Base-by-base conservation (phyloP, 2,113 vertebrate genomes). In the Turnix velox region DNA sequence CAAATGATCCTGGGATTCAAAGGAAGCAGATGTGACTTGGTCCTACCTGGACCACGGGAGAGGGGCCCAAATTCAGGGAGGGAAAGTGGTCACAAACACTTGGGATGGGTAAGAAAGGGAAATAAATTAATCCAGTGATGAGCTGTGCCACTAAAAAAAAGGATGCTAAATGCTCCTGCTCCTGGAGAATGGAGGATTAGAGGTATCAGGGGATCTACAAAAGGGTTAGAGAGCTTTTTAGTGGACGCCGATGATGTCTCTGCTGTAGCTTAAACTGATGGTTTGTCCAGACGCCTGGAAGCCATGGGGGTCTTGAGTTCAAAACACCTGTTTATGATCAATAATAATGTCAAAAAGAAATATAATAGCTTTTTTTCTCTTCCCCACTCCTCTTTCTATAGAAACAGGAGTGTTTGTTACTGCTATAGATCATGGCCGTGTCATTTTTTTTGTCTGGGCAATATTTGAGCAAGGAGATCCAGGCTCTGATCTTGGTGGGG, bases 21-120 rank as follows among this genome's bases (percentile, higher is more conserved):
- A 3, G 95, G 97, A 98, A 98, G 86, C 94, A 97, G 98, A 95
- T 97, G 48, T 91, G 58, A 59, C 81, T 97, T 98, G 96, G 95
- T 97, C 97, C 96, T 96, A 99, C 98, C 98, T 98, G 98, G 78
- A 96, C 97, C 59, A 52, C 1, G 61, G 80, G 87, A 75, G 55
- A 69, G 84, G 59, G 30, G 68, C 24, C 87, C 72, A 18, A 8
- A 58, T 35, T 15, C 17, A 27, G 57, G 18, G 82, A n/a, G 63
- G 84, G 92, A 81, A 87, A 84, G 62, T 4, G 57, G 18, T 16
- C 39, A 20, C 46, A 95, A 92, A 95, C 93, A 91, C 43, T 27
- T 49, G 76, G 71, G 65, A 90, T 24, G 72, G 91, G 88, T 59
- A 58, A 73, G 75, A 54, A 74, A 61, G 74, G 54, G 78, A 96